phyloP scores from a whole-genome alignment of 2,113 vertebrate genomes.

The Passer montanus region DNA sequence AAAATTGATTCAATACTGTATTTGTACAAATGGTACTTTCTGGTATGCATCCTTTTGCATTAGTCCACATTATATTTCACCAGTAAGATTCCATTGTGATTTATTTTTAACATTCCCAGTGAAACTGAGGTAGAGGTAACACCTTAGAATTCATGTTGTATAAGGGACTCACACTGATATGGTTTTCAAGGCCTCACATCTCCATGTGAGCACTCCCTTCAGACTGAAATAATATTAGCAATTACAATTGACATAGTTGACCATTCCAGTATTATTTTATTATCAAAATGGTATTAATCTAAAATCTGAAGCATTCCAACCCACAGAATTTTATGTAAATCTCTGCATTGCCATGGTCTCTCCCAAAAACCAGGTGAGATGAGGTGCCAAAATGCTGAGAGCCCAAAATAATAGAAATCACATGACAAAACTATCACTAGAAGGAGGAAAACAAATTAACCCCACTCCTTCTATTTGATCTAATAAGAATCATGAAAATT shows the following conservation, averaged over 20 bases:
- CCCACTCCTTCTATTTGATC: neutral
- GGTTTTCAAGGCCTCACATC: neutral
- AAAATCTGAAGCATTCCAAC: neutral
- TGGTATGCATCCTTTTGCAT: neutral
- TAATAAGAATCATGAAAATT: neutral
- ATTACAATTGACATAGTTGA: neutral
- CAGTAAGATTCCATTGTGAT: neutral
- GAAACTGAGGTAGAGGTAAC: neutral
- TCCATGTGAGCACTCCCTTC: neutral
- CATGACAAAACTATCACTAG: neutral
- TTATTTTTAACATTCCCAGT: neutral
- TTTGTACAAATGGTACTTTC: slow-evolving; percentile 10
- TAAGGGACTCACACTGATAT: neutral
- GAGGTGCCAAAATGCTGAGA: neutral
- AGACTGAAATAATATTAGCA: neutral
- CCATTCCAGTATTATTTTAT: neutral
- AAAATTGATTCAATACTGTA: slow-evolving; percentile 24
- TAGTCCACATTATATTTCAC: neutral
- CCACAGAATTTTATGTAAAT: neutral
- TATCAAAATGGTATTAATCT: neutral
- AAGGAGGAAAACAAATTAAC: neutral
- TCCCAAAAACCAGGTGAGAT: neutral
- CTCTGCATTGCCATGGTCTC: neutral
- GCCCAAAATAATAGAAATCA: neutral
- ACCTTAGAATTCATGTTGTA: neutral